Conservation (phyloP, 1,140 invertebrate species). For the Vanessa atalanta region DNA sequence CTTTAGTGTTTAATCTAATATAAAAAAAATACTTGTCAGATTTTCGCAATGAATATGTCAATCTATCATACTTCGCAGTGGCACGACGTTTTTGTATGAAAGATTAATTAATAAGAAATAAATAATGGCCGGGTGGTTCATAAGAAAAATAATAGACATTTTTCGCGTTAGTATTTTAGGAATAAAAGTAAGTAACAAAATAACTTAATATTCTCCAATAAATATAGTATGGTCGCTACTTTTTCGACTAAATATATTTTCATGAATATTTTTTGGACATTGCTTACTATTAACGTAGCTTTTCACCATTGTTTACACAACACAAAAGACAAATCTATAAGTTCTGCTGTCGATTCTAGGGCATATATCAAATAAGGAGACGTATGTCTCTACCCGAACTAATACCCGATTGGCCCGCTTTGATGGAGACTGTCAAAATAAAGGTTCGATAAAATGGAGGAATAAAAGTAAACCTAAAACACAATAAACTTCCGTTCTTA, state of each 20-base stretch:
- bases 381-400: constrained; percentile 83
- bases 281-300: constrained; percentile 57
- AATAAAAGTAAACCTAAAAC: constrained; percentile 62
- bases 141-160: constrained; percentile 44
- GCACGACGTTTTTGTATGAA: constrained; percentile 12
- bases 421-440: constrained; percentile 82
- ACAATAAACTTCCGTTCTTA: constrained; percentile 48
- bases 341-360: constrained; percentile 79
- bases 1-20: constrained; percentile 13
- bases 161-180: constrained; percentile 51
- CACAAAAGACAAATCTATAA: constrained; percentile 44
- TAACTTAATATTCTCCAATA: constrained; percentile 8
- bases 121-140: constrained; percentile 58
- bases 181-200: constrained; percentile 24
- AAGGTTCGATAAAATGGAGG: constrained; percentile 82
- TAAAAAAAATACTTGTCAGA: constrained; percentile 4
- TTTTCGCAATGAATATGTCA: not conserved
- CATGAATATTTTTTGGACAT: constrained; percentile 26
- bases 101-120: not conserved
- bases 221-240: not conserved
- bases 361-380: constrained; percentile 84
- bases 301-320: constrained; percentile 31
- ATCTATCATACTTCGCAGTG: constrained; percentile 18
- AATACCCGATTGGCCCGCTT: constrained; percentile 84
- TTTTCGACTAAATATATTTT: constrained; percentile 25